Percentiles rank a stretch among this genome's conserved stretches.
phyloP scores from a whole-genome alignment of 2,113 vertebrate genomes.

The Periophthalmodon schlosseri region DNA sequence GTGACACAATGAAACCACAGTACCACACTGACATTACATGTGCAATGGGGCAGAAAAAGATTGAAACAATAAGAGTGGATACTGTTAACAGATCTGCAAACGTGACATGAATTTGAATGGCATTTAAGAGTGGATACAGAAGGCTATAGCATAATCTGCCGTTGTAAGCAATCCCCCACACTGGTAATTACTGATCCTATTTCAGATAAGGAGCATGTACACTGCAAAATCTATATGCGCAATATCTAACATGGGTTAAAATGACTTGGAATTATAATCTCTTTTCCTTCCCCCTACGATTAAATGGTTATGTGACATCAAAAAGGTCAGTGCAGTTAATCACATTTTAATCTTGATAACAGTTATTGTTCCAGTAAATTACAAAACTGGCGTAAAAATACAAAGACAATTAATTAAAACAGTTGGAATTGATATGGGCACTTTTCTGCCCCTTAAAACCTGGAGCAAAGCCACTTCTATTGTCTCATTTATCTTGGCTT shows the following conservation, averaged over 20 bases:
- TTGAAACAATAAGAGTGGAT: slow-evolving; percentile 7
- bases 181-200: slow-evolving; percentile 6
- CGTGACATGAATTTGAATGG: slow-evolving; percentile 25
- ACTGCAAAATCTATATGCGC: background rate
- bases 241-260: background rate
- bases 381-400: background rate
- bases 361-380: background rate
- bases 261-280: background rate
- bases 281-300: background rate
- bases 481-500: background rate
- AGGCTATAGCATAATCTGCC: background rate
- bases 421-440: background rate
- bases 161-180: slow-evolving; percentile 1
- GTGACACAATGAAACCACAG: slow-evolving; percentile 11
- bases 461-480: background rate
- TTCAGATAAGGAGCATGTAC: background rate
- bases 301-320: background rate
- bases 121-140: slow-evolving; percentile 5
- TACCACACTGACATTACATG: slow-evolving; percentile 21
- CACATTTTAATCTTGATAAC: background rate
- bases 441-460: background rate
- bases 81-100: slow-evolving; percentile 22
- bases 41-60: slow-evolving; percentile 22
- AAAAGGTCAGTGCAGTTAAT: background rate
- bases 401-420: background rate